Evolutionary conservation across 2,888 invertebrate genomes (phyloP).

Genomic region (Morinoia aosen): DNA sequence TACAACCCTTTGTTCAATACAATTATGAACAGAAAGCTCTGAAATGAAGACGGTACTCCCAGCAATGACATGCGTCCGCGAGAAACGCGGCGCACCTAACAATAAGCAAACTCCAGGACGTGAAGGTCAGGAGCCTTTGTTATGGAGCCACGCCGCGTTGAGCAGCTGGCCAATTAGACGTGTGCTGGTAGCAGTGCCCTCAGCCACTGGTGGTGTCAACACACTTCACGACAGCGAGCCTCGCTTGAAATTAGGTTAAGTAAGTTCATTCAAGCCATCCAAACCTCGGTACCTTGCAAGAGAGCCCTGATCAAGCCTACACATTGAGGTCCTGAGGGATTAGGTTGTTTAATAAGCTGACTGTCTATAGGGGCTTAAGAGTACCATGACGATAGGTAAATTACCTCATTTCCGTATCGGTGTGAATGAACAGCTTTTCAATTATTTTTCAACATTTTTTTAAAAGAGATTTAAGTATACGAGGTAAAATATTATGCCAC

Average conservation of each 20-base stretch:
- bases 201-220: neutral
- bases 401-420: no score
- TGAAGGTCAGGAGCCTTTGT: neutral
- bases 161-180: neutral
- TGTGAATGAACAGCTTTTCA: no score
- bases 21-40: neutral
- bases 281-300: no score
- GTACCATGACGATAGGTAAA: no score
- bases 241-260: neutral
- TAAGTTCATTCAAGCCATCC: no score
- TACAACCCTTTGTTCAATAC: neutral
- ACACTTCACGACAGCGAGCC: neutral
- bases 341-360: no score
- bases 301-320: no score
- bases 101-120: neutral
- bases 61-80: neutral
- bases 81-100: neutral
- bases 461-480: no score
- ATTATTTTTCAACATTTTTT: no score
- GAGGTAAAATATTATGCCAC: no score
- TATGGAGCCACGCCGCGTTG: neutral
- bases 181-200: neutral
- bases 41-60: neutral
- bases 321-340: no score
- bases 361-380: no score